These are phyloP conservation scores for Chelonus insularis DNA, from an alignment of 1,140 invertebrate species.

Conservation along the genomic window DNA sequence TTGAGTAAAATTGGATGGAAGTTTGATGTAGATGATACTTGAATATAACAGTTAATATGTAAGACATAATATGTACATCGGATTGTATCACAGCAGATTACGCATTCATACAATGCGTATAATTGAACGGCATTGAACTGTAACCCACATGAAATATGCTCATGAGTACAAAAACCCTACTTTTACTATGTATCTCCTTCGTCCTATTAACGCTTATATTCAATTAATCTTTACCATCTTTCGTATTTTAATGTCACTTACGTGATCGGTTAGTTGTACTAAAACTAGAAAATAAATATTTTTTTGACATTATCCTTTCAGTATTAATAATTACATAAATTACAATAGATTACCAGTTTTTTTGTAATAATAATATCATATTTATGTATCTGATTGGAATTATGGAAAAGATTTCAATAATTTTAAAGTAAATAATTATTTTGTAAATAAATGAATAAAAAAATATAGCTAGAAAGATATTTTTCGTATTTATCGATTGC, in stretches of 20 bases:
- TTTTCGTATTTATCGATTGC: too few species aligned
- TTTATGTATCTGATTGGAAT: too few species aligned
- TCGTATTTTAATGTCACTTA: background rate
- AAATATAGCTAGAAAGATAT: too few species aligned
- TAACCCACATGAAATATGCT: conserved; percentile 30
- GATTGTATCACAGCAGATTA: conserved; percentile 30
- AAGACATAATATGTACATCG: background rate
- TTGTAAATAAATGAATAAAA: too few species aligned
- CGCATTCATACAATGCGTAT: conserved; percentile 33
- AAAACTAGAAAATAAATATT: too few species aligned
- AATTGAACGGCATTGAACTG: conserved; percentile 38
- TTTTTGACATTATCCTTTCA: too few species aligned
- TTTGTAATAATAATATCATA: too few species aligned
- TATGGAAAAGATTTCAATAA: too few species aligned
- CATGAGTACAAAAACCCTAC: background rate
- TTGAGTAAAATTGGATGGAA: too few species aligned
- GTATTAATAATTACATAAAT: too few species aligned
- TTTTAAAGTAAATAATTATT: too few species aligned
- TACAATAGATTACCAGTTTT: too few species aligned
- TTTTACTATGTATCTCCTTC: conserved; percentile 32
- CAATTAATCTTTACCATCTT: conserved; percentile 10
- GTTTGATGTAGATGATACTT: background rate
- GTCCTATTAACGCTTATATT: background rate
- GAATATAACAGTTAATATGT: background rate
- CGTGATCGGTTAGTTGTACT: background rate